Evolutionary conservation across 2,888 invertebrate genomes (phyloP).

Genomic region (Slavum lentiscoides): DNA sequence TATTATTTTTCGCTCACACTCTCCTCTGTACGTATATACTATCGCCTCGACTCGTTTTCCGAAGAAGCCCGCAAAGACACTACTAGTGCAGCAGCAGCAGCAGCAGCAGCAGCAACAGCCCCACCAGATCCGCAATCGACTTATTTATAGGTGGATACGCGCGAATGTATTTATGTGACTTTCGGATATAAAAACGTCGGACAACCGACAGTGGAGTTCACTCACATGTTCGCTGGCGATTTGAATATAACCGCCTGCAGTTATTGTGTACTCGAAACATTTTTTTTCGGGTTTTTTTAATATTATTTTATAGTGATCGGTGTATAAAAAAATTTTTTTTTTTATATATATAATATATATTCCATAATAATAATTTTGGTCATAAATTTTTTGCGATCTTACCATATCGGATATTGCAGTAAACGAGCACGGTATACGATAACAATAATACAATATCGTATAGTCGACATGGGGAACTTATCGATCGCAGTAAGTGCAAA

Average conservation of each 20-base stretch:
- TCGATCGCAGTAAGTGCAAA: conserved; percentile 32
- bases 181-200: conserved; percentile 42
- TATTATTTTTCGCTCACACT: too few species aligned
- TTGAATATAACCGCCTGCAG: conserved; percentile 7
- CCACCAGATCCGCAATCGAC: too few species aligned
- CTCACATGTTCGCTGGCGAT: conserved; percentile 32
- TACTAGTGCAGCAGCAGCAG: too few species aligned
- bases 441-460: background rate
- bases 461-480: conserved; percentile 27
- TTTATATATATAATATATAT: too few species aligned
- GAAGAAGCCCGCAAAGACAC: too few species aligned
- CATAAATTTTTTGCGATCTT: too few species aligned
- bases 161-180: conserved; percentile 3
- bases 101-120: too few species aligned
- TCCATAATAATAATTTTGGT: too few species aligned
- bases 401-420: background rate
- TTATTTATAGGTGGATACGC: too few species aligned
- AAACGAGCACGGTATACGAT: background rate
- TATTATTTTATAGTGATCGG: background rate
- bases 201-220: conserved; percentile 16
- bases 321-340: too few species aligned
- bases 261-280: background rate
- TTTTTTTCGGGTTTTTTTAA: background rate
- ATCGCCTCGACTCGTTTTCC: too few species aligned
- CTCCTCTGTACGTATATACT: too few species aligned